phyloP scores from a whole-genome alignment of 2,797 vertebrate genomes.

The Schizopygopsis malacanthus region DNA sequence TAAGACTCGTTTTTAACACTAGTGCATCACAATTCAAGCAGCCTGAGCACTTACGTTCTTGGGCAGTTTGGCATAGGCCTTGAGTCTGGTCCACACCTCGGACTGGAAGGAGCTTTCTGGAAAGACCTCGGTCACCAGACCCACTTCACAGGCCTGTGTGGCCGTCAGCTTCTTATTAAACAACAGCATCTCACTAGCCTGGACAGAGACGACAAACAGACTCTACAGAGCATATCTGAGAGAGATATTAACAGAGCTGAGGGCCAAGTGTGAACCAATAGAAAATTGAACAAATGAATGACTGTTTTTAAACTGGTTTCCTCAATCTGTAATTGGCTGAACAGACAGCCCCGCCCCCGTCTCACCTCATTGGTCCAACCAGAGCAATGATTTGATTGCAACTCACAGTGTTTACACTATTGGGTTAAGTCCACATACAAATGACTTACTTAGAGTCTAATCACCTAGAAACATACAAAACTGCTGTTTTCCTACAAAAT shows the following conservation, averaged over 20 bases:
- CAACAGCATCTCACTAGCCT: constrained; percentile 89
- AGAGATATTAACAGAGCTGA: neutral
- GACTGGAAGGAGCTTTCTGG: constrained; percentile 86
- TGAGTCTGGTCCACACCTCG: constrained; percentile 85
- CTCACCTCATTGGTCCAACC: neutral
- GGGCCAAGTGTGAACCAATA: neutral
- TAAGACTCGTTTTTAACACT: neutral
- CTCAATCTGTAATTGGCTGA: neutral
- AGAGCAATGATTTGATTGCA: neutral
- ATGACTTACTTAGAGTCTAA: neutral
- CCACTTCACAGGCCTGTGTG: constrained; percentile 81
- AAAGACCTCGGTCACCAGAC: constrained; percentile 91
- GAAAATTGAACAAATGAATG: neutral
- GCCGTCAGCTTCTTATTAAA: constrained; percentile 92
- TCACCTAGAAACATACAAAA: neutral
- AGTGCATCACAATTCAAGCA: neutral
- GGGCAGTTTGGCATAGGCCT: constrained; percentile 82
- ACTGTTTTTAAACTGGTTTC: neutral
- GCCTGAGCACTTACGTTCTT: constrained; percentile 77
- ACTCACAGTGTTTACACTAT: neutral
- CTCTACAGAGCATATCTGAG: neutral
- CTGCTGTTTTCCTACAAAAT: neutral
- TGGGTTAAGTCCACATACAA: neutral
- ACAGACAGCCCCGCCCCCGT: neutral
- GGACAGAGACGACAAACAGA: constrained; percentile 1